phyloP scores from a whole-genome alignment of 2,113 vertebrate species.

The Circaetus cinerascens region DNA sequence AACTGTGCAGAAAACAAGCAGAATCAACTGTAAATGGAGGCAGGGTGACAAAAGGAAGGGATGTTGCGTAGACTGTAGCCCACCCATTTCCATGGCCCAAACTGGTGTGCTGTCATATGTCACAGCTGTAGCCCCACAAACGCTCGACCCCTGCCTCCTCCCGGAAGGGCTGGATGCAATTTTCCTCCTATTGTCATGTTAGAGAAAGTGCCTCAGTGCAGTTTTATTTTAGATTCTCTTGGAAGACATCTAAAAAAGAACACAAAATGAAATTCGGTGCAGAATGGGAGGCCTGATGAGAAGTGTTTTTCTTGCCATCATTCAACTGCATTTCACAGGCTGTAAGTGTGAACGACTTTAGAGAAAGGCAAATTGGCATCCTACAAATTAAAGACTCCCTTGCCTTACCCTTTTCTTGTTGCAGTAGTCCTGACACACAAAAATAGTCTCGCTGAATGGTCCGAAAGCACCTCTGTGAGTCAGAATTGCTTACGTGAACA shows the following conservation, averaged over 20 bases:
- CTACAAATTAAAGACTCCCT: background rate
- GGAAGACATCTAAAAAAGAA: background rate
- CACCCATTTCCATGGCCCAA: background rate
- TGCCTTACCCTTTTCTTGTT: background rate
- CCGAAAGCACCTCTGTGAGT: background rate
- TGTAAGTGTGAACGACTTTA: background rate
- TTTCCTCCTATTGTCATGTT: background rate
- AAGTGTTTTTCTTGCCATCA: background rate
- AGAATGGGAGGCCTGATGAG: background rate
- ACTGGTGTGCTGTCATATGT: fast-evolving
- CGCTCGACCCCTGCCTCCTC: background rate
- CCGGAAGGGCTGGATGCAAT: background rate
- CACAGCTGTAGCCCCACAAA: background rate
- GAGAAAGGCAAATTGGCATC: background rate
- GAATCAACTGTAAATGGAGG: background rate
- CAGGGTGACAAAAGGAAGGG: background rate
- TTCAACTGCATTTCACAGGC: background rate
- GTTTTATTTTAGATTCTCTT: background rate
- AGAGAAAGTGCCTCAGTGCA: background rate
- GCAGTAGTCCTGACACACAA: background rate
- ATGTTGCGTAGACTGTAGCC: fast-evolving
- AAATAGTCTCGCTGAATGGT: background rate
- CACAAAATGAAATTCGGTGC: background rate
- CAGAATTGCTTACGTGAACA: background rate
- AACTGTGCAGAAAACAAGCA: background rate